Evolutionary conservation across 1,140 invertebrate species (phyloP).

Genomic region (Archegozetes longisetosus): DNA sequence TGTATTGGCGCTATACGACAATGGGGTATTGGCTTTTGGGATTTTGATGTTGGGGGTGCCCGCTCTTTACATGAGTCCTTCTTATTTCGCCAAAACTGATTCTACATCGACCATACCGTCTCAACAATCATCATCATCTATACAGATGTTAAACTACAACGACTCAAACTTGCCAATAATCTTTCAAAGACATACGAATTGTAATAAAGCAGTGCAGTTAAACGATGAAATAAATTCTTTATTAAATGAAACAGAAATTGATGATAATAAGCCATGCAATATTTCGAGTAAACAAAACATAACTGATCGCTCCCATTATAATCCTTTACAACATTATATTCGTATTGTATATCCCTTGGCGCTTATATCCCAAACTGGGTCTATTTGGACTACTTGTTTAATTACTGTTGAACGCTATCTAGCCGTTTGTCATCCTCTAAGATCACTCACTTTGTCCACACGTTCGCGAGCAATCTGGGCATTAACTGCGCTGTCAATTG

Average conservation of each 20-base stretch:
- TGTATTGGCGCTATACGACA: constrained; percentile 16
- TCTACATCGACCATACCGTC: not conserved
- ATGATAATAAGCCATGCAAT: not conserved
- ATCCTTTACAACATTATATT: constrained; percentile 10
- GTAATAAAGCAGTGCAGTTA: not conserved
- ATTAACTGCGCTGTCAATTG: constrained; percentile 59
- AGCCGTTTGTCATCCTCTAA: constrained; percentile 83
- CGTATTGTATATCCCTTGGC: constrained; percentile 61
- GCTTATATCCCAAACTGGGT: constrained; percentile 69
- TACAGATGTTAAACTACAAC: not conserved
- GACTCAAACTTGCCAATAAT: not conserved
- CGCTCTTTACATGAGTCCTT: not conserved
- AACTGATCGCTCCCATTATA: not conserved
- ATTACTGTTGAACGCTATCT: constrained; percentile 91
- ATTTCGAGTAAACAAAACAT: not conserved
- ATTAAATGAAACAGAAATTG: not conserved
- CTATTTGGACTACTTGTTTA: constrained; percentile 83
- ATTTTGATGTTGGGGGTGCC: constrained; percentile 14
- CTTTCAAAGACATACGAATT: not conserved
- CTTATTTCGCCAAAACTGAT: not conserved
- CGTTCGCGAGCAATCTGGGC: constrained; percentile 70
- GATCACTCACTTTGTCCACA: constrained; percentile 72
- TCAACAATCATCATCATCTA: constrained; percentile 6
- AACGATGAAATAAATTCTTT: not conserved
- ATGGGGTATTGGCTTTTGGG: constrained; percentile 15